Conservation (phyloP, 2,888 invertebrate species). For the Yponomeuta evonymella region DNA sequence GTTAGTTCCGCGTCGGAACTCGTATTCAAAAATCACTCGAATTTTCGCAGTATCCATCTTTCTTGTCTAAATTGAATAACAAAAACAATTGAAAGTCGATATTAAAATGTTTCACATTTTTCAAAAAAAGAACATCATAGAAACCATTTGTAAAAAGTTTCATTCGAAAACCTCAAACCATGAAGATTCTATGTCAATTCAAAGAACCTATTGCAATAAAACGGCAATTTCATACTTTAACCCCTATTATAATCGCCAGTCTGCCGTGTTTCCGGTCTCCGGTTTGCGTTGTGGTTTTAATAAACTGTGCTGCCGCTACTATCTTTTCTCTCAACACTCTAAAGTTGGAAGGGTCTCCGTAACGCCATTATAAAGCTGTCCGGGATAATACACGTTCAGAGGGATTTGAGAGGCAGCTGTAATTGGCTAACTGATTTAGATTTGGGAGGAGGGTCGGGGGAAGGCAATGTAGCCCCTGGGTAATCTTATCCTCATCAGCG, state of each 20-base stretch:
- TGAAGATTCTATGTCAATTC: too few species aligned
- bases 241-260: not conserved
- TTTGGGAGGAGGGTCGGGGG: slow-evolving; percentile 26
- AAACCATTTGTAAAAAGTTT: too few species aligned
- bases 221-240: too few species aligned
- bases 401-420: slow-evolving; percentile 13
- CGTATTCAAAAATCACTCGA: too few species aligned
- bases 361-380: slow-evolving; percentile 16
- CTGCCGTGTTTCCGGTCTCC: not conserved
- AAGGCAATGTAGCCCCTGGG: slow-evolving; percentile 31
- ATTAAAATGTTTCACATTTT: too few species aligned
- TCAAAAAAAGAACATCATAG: too few species aligned
- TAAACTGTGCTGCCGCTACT: not conserved
- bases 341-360: not conserved
- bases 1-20: too few species aligned
- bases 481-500: slow-evolving; percentile 62
- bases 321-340: not conserved
- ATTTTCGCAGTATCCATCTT: too few species aligned
- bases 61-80: too few species aligned
- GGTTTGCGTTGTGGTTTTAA: not conserved
- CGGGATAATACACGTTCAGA: slow-evolving; percentile 11
- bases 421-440: slow-evolving; percentile 18
- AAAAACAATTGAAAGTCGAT: too few species aligned
- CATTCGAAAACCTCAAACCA: too few species aligned
- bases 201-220: too few species aligned